Evolutionary conservation across 2,113 vertebrate genomes (phyloP).

Genomic region (Cavia porcellus): DNA sequence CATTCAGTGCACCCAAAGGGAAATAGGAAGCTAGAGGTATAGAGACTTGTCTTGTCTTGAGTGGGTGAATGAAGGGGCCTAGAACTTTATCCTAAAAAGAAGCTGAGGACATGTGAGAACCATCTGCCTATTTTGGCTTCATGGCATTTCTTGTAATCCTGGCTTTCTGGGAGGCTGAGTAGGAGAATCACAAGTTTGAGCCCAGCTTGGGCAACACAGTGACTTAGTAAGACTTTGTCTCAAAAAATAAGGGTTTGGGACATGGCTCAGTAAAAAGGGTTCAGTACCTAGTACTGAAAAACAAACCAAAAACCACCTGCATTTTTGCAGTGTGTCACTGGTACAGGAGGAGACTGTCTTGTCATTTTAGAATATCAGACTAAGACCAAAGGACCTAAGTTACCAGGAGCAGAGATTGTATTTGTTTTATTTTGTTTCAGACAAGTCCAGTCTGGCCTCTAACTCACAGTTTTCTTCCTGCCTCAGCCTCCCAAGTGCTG

Average conservation of each 20-base stretch:
- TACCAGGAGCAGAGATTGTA: neutral
- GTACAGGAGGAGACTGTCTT: neutral
- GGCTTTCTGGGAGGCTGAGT: no score
- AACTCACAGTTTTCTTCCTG: no score
- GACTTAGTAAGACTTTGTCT: no score
- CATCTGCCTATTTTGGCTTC: neutral
- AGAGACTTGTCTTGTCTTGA: neutral
- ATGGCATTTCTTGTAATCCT: neutral
- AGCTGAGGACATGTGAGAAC: neutral
- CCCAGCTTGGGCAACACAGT: no score
- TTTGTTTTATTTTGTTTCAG: neutral
- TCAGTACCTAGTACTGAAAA: neutral
- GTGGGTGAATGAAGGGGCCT: neutral
- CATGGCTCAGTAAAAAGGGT: neutral
- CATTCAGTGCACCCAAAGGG: neutral
- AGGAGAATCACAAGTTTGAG: no score
- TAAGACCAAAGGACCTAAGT: neutral
- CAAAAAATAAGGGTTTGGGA: no score
- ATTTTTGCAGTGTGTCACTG: neutral
- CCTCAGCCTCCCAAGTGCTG: no score
- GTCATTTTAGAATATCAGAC: constrained; percentile 33
- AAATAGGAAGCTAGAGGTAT: neutral
- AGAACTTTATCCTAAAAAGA: neutral
- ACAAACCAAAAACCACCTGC: neutral
- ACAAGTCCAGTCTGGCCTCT: no score